Conservation (phyloP, 23 tunicate species). For the Corella eumyota region DNA sequence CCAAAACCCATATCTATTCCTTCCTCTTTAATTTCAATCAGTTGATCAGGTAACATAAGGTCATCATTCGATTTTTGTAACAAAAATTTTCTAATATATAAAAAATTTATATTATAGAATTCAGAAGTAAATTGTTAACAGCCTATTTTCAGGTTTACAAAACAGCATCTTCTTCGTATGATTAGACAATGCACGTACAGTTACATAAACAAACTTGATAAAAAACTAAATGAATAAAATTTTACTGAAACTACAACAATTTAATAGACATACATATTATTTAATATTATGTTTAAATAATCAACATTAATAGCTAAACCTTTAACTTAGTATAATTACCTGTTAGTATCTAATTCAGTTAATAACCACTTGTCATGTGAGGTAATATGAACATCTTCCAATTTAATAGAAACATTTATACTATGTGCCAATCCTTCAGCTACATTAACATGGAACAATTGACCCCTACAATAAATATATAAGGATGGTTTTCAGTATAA, state of each 20-base stretch:
- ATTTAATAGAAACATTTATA: constrained; percentile 20
- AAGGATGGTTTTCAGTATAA: neutral
- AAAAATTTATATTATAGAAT: neutral
- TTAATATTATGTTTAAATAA: too few species aligned
- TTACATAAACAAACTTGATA: too few species aligned
- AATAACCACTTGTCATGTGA: constrained; percentile 63
- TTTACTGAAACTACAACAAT: too few species aligned
- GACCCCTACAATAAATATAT: constrained; percentile 21
- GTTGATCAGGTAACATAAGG: constrained; percentile 28
- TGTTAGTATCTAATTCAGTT: constrained; percentile 64
- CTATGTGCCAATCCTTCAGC: constrained; percentile 50
- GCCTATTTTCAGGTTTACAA: too few species aligned
- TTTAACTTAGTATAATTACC: too few species aligned
- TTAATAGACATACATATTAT: too few species aligned
- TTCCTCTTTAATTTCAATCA: constrained; percentile 65
- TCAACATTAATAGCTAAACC: too few species aligned
- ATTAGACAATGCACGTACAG: too few species aligned
- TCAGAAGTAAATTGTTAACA: too few species aligned
- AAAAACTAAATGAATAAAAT: too few species aligned
- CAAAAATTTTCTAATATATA: constrained; percentile 41
- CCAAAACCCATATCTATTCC: constrained; percentile 75
- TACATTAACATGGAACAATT: constrained; percentile 57
- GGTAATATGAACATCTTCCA: constrained; percentile 49
- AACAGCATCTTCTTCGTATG: too few species aligned
- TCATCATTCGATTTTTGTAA: constrained; percentile 21